Evolutionary conservation across 2,113 vertebrate genomes (phyloP), one percentile per base, ranked within the genome.

Genomic region (Cephalophus harveyi): DNA sequence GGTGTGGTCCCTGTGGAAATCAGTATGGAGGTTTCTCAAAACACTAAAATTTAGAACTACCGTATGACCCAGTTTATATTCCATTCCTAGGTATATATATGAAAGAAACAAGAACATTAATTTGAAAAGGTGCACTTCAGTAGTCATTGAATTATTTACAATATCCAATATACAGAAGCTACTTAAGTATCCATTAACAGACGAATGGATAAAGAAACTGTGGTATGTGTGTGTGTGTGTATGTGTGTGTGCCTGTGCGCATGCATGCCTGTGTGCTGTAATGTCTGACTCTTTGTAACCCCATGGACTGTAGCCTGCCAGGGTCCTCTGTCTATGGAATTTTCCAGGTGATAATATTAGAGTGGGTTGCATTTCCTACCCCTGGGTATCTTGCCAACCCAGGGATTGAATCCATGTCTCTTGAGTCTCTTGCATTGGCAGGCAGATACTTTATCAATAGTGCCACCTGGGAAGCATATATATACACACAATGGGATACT

Each of bases 191-290:
- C 30, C 30, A 82, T 82, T 33, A 52, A 25, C 11, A 82, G 33
- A 82, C 1, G 3, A 36, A n/a, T 54, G 33, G 79, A 36, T 54
- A 33, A 81, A 81, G 46, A 81, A 52, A 50, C 16, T 52, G 78
- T 33, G 46, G 43, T 0, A 14, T 7, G 60, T 60, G 59, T 60
- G 55, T 57, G 55, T 57, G 55, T 57, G 55, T 55, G 55, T 57
- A 21, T 57, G 54, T 28, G 59, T 13, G 59, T 17, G 30, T 7
- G 60, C n/a, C n/a, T n/a, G n/a, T n/a, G 9, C 0, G 0, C 17
- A 1, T 0, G 0, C 17, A 6, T 71, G 64, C 1, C 64, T 71
- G n/a, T 40, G n/a, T 40, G 19, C n/a, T 71, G 19, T 71, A 23
- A 71, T 21, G n/a, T 71, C 10, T 71, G 67, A 71, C 67, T 71